A percentile compares a stretch with the other conserved stretches of the same genome.
Evolutionary conservation across 2,113 vertebrate species (phyloP).

Genomic region (Meles meles): DNA sequence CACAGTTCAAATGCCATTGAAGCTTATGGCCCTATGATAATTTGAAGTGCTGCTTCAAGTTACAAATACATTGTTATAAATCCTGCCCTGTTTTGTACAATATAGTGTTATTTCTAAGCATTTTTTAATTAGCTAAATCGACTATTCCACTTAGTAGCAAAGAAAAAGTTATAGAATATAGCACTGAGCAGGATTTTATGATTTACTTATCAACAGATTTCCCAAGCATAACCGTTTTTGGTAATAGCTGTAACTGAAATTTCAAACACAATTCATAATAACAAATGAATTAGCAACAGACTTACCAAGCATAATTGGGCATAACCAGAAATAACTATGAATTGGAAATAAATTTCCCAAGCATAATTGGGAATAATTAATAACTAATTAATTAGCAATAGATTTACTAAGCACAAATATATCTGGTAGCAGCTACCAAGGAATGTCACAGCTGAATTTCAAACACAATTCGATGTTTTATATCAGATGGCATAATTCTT

Average conservation of each 20-base stretch:
- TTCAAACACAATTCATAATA: not conserved
- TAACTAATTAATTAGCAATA: not conserved
- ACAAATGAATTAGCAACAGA: not conserved
- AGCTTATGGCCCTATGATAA: not conserved
- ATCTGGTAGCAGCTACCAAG: not conserved
- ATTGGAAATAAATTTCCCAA: not conserved
- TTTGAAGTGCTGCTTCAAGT: not conserved
- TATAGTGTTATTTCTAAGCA: not conserved
- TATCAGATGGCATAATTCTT: not conserved
- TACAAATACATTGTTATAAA: not conserved
- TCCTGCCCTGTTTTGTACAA: not conserved
- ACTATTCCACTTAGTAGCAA: not conserved
- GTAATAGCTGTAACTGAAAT: not conserved
- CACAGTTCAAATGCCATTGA: not conserved
- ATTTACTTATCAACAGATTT: conserved; percentile 5
- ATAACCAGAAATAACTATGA: not conserved
- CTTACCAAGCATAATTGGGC: not conserved
- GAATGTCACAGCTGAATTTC: not conserved
- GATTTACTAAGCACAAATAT: not conserved
- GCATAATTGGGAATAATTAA: not conserved
- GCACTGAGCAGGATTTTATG: not conserved
- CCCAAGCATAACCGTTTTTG: not conserved
- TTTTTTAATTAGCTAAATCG: not conserved
- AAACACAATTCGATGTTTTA: not conserved
- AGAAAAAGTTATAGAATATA: conserved; percentile 35